Conservation (phyloP, 2,797 vertebrate species). For the Chiroxiphia lanceolata region DNA sequence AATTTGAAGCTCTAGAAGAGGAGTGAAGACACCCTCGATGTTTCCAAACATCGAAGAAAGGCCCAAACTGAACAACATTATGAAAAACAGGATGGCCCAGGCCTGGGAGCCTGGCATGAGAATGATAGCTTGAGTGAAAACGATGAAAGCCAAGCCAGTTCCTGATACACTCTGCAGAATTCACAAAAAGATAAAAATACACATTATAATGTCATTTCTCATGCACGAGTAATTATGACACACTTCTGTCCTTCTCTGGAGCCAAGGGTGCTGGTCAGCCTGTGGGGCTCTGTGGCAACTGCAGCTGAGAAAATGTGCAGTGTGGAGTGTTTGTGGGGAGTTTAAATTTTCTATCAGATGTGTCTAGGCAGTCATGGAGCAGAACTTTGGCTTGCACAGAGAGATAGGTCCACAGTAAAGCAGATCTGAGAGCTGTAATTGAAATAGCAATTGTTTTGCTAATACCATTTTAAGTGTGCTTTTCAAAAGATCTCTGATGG, state of each 20-base stretch:
- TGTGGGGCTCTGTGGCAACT: background rate
- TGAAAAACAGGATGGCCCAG: slow-evolving; percentile 90
- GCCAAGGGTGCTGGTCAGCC: background rate
- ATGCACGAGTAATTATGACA: background rate
- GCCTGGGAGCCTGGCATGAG: slow-evolving; percentile 88
- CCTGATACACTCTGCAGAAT: slow-evolving; percentile 85
- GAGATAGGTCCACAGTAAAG: background rate
- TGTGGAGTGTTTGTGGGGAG: background rate
- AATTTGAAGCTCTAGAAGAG: slow-evolving; percentile 80
- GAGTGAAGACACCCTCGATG: slow-evolving; percentile 84
- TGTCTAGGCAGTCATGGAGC: background rate
- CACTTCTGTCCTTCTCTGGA: background rate
- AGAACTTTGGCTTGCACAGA: background rate
- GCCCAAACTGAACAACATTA: slow-evolving; percentile 90
- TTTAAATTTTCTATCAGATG: background rate
- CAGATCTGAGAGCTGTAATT: background rate
- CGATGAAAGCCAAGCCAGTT: slow-evolving; percentile 89
- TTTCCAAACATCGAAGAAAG: slow-evolving; percentile 94
- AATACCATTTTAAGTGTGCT: background rate
- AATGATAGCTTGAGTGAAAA: slow-evolving; percentile 87
- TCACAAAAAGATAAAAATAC: background rate
- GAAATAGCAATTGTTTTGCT: background rate
- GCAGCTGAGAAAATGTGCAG: background rate
- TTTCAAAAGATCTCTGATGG: fast-evolving
- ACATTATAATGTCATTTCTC: background rate